phyloP scores from a whole-genome alignment of 2,888 invertebrate species.

The Furcula furcula region DNA sequence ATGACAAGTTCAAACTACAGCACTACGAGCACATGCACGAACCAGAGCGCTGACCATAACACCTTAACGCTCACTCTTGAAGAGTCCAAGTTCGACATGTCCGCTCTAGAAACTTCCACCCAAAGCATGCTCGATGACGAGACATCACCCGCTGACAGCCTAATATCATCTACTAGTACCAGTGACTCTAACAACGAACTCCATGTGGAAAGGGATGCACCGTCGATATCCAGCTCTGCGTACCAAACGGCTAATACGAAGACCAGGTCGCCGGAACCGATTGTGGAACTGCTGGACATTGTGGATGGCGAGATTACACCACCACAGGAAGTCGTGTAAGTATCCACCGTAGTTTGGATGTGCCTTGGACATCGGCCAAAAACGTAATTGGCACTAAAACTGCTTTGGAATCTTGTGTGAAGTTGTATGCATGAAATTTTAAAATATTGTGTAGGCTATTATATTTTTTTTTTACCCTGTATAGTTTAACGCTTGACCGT shows the following conservation, averaged over 20 bases:
- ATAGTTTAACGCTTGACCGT: too few species aligned
- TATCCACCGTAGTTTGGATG: too few species aligned
- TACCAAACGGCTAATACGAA: constrained; percentile 79
- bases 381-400: too few species aligned
- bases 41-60: constrained; percentile 71
- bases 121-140: constrained; percentile 90
- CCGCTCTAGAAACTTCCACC: constrained; percentile 85
- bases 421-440: too few species aligned
- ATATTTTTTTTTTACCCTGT: too few species aligned
- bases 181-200: constrained; percentile 82
- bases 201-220: constrained; percentile 68
- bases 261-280: constrained; percentile 72
- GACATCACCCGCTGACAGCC: constrained; percentile 91
- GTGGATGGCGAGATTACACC: constrained; percentile 60
- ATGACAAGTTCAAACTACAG: constrained; percentile 79
- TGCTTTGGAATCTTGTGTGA: too few species aligned
- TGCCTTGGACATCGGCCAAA: too few species aligned
- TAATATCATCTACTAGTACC: constrained; percentile 84
- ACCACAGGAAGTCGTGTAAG: constrained; percentile 61
- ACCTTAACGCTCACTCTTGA: constrained; percentile 85
- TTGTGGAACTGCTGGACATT: constrained; percentile 46
- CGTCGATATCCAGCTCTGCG: constrained; percentile 65
- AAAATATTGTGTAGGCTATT: too few species aligned
- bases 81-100: constrained; percentile 89
- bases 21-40: constrained; percentile 75